These are phyloP conservation scores for Phoxinus phoxinus DNA, from an alignment of 2,113 vertebrate genomes.

Conservation along the genomic window DNA sequence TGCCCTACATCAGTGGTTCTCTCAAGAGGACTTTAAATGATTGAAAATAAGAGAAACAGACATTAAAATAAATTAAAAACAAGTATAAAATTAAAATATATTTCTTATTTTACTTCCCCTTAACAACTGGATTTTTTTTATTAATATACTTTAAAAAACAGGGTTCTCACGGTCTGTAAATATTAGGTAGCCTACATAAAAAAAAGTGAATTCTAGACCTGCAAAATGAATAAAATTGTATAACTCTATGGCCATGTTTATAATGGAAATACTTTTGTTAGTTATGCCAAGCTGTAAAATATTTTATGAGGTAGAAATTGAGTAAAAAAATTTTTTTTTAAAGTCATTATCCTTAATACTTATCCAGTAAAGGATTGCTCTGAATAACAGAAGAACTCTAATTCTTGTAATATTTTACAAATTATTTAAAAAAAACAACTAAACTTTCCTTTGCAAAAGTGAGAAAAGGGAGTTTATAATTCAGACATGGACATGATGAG, in stretches of 20 bases:
- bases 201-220: background rate
- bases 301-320: too few species aligned
- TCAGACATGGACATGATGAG: background rate
- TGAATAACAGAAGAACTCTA: too few species aligned
- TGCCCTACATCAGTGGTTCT: background rate
- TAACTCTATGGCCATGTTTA: too few species aligned
- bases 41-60: background rate
- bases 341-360: too few species aligned
- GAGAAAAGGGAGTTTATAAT: background rate
- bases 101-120: background rate
- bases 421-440: too few species aligned
- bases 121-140: background rate
- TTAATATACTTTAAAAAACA: background rate
- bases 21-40: background rate
- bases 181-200: background rate
- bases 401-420: too few species aligned
- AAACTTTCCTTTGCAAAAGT: too few species aligned
- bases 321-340: too few species aligned
- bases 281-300: too few species aligned
- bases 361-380: too few species aligned
- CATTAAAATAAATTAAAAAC: background rate
- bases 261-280: too few species aligned
- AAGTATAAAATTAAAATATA: background rate
- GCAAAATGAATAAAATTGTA: background rate
- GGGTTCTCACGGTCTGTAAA: background rate